Evolutionary conservation across 1,140 invertebrate species (phyloP), one percentile per base, ranked within the genome.

Genomic region (Lordiphosa stackelbergi): DNA sequence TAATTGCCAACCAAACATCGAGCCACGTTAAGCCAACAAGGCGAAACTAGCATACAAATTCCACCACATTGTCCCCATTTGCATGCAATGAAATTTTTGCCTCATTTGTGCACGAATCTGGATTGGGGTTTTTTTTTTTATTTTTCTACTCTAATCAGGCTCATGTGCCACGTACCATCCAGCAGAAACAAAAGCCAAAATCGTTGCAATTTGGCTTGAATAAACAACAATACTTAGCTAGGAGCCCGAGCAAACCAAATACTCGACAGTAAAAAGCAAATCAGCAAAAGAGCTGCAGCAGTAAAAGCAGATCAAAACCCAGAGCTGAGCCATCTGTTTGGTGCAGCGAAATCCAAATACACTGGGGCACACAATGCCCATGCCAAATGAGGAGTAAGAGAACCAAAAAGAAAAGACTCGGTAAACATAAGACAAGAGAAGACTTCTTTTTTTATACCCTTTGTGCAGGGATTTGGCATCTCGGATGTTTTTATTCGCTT

Each of bases 181-280:
- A 53, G 49, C 62, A 45, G 69, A 64, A 63, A 68, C 54, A 55
- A 53, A 16, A 61, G 46, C 52, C 59, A 43, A 57, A 79, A 57
- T 62, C 59, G 63, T 52, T 79, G 71, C 77, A 83, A 72, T 79
- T 79, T 75, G 77, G 61, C 71, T 57, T 68, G 58, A 51, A 75
- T 61, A 65, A 61, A 69, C 65, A 69, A 69, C 66, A 69, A 69
- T 62, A 38, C 37, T 46, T 46, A 11, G 19, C n/a, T 35, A 35
- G 61, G 22, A 47, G 41, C 60, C 62, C 53, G 69, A 70, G 54
- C 60, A 63, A 77, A 65, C 37, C 68, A 56, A 78, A 64, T 60
- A 62, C 56, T 57, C 62, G 58, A 41, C 62, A 66, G 64, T 58
- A 69, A 73, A 70, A 77, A 63, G 57, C 61, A 60, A 79, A 79